Percentiles rank a stretch among this genome's conserved stretches.
phyloP scores from a whole-genome alignment of 2,888 invertebrate genomes.

The Sinodicranocentrus sp. region DNA sequence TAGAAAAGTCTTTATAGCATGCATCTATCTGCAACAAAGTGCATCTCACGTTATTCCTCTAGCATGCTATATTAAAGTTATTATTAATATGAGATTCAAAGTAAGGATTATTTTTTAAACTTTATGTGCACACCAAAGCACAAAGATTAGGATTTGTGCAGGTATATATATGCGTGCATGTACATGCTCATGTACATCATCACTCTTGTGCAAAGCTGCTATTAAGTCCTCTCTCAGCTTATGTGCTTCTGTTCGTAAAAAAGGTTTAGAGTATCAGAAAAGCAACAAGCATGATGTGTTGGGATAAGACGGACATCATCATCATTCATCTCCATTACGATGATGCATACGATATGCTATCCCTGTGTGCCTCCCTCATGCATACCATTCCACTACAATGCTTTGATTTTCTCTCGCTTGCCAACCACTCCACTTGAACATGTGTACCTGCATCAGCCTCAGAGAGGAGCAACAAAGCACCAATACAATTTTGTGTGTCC shows the following conservation, averaged over 20 bases:
- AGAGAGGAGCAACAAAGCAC: constrained; percentile 14
- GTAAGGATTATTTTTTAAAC: constrained; percentile 14
- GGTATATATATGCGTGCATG: background rate
- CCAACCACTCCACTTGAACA: constrained; percentile 8
- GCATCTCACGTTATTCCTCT: too few relatives aligned
- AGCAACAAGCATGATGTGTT: constrained; percentile 1
- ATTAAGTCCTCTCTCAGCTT: background rate
- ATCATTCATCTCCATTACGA: constrained; percentile 35
- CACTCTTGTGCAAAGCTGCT: constrained; percentile 1
- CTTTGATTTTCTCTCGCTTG: constrained; percentile 40
- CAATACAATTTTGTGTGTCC: constrained; percentile 25
- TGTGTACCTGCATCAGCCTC: constrained; percentile 26
- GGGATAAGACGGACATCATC: constrained; percentile 40
- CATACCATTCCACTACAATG: constrained; percentile 21
- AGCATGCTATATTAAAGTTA: too few relatives aligned
- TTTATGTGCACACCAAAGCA: background rate
- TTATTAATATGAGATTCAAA: background rate
- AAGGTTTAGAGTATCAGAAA: constrained; percentile 7
- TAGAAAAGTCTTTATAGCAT: background rate
- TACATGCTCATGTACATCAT: constrained; percentile 6
- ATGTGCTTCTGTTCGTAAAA: constrained; percentile 1
- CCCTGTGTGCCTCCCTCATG: background rate
- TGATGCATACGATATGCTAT: background rate
- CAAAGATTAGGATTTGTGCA: constrained; percentile 14
- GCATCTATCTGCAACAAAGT: background rate